These are phyloP conservation scores for Tridacna gigas DNA, from an alignment of 2,888 invertebrate species.

Conservation along the genomic window DNA sequence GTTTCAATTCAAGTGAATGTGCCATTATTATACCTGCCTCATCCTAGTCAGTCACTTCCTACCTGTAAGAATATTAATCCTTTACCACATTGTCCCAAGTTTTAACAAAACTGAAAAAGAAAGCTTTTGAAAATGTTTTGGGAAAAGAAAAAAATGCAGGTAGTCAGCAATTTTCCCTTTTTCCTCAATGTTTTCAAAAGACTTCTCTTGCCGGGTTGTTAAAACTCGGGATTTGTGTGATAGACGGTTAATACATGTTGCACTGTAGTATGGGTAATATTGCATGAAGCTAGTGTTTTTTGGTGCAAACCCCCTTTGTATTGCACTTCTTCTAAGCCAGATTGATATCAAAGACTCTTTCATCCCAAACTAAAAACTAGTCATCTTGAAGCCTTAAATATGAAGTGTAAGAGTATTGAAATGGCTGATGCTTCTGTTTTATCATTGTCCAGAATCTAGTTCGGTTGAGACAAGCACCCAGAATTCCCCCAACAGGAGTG, in stretches of 20 bases:
- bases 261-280: too few relatives aligned
- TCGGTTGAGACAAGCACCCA: constrained; percentile 59
- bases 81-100: not conserved
- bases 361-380: too few relatives aligned
- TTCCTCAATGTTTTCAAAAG: not conserved
- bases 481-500: constrained; percentile 69
- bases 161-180: not conserved
- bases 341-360: too few relatives aligned
- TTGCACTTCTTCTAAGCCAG: too few relatives aligned
- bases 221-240: not conserved
- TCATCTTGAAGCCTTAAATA: too few relatives aligned
- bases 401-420: too few relatives aligned
- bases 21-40: not conserved
- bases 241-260: too few relatives aligned
- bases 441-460: constrained; percentile 56
- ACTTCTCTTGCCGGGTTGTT: not conserved
- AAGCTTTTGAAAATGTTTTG: not conserved
- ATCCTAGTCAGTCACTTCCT: not conserved
- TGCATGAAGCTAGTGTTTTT: too few relatives aligned
- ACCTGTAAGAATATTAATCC: not conserved
- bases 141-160: not conserved
- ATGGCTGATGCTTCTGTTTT: too few relatives aligned
- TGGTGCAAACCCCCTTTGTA: too few relatives aligned
- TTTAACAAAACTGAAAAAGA: not conserved
- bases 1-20: too few relatives aligned